phyloP scores from a whole-genome alignment of 2,113 vertebrate genomes.

The Callospermophilus lateralis region DNA sequence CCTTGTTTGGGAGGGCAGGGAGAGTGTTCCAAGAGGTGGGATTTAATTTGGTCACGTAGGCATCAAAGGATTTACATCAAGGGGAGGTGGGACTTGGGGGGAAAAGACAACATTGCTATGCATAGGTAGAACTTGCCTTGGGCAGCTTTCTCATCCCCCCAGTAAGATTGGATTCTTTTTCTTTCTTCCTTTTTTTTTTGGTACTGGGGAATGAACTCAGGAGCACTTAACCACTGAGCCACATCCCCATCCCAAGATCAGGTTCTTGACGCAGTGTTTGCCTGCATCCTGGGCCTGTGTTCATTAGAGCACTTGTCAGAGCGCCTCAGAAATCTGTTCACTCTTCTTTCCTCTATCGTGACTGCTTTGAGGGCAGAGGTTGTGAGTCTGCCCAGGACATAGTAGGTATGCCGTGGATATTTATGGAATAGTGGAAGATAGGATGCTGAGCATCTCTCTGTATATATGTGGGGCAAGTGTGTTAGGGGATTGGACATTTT shows the following conservation, averaged over 20 bases:
- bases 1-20: background rate
- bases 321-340: background rate
- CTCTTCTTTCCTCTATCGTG: background rate
- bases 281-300: background rate
- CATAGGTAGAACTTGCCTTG: background rate
- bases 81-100: background rate
- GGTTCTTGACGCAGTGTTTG: background rate
- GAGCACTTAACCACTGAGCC: no score
- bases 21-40: background rate
- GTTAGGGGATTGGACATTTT: background rate
- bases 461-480: background rate
- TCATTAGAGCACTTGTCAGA: background rate
- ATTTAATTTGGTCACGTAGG: background rate
- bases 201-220: no score
- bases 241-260: background rate
- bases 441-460: background rate
- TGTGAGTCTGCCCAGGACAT: background rate
- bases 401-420: background rate
- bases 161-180: background rate
- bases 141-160: background rate
- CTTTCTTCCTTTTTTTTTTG: no score
- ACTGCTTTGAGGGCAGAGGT: background rate
- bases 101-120: background rate
- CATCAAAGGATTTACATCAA: background rate
- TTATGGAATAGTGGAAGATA: background rate